A percentile compares a stretch with the other conserved stretches of the same genome.
Conservation (phyloP, 2,888 invertebrate genomes). For the Cordilura impudica region DNA sequence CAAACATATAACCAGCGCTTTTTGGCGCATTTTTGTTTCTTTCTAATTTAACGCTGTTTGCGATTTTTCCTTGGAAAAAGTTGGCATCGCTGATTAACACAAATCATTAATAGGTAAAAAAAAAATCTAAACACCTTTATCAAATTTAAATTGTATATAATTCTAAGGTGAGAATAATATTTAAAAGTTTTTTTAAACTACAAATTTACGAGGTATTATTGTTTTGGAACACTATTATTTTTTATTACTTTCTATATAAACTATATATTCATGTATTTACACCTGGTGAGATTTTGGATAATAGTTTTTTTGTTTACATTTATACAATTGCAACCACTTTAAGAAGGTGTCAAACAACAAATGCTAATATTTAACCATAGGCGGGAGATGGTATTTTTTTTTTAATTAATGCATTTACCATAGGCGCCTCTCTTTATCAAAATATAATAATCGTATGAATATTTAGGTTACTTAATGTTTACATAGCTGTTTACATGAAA, state of each 20-base stretch:
- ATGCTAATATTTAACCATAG: background rate
- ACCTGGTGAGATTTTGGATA: background rate
- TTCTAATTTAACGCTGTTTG: no score
- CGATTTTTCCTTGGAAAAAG: no score
- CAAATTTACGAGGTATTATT: background rate
- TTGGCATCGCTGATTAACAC: background rate
- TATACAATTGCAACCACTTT: background rate
- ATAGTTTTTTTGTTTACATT: background rate
- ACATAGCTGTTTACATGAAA: no score
- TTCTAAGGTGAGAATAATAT: constrained; percentile 2
- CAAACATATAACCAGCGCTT: no score
- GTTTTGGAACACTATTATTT: background rate
- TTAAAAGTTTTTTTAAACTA: background rate
- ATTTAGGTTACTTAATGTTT: background rate
- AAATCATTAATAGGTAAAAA: background rate
- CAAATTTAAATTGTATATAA: background rate
- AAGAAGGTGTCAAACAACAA: background rate
- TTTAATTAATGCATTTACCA: background rate
- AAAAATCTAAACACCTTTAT: background rate
- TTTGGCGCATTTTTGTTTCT: no score
- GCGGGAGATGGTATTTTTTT: background rate
- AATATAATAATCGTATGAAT: no score
- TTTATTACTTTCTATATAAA: no score
- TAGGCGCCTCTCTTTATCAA: background rate
- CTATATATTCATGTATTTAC: no score